Base-by-base conservation (phyloP, 1,140 invertebrate genomes). In the Bombyx mandarina region DNA sequence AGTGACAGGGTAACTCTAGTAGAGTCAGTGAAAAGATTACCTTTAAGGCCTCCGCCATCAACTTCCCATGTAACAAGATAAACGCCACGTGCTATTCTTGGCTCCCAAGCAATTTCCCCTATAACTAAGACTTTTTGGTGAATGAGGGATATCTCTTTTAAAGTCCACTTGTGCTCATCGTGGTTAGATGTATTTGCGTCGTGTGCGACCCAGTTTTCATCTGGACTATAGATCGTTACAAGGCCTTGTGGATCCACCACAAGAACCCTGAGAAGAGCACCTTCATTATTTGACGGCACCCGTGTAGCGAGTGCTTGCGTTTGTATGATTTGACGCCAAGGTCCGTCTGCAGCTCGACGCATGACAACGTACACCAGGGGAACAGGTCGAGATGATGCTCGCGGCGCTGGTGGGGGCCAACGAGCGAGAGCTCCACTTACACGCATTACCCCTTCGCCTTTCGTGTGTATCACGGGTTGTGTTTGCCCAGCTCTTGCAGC, bases 21-120 rank as follows among this genome's bases (percentile, higher is more conserved):
- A 1, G 93, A 92, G 70, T 94, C 93, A 35, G 93, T 95, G 69
- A 94, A 93, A n/a, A 95, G 88, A 83, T 95, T 94, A 52, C 94
- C 94, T 77, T 93, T 94, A n/a, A 95, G 87, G 44, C 93, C 94
- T 51, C 93, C 93, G 49, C 94, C 93, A 66, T 93, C 93, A 7
- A 94, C 92, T 88, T 95, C 93, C 94, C 94, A 95, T 47, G 93
- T 94, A 54, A 95, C 93, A 66, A 95, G 88, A 79, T 94, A 95
- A 45, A 94, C 90, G 57, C 88, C 91, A 60, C 89, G 89, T 45
- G 74, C 88, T 75, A 89, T 90, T 80, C 90, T 90, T 48, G 91
- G 89, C 61, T 92, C 91, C 93, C 93, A 94, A 45, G 92, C 91
- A 57, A 94, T 92, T 86, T 94, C 93, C 42, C 92, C 93, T 52